These are phyloP conservation scores for Ptilodon capucinus DNA, from an alignment of 2,888 invertebrate genomes.

Conservation along the genomic window DNA sequence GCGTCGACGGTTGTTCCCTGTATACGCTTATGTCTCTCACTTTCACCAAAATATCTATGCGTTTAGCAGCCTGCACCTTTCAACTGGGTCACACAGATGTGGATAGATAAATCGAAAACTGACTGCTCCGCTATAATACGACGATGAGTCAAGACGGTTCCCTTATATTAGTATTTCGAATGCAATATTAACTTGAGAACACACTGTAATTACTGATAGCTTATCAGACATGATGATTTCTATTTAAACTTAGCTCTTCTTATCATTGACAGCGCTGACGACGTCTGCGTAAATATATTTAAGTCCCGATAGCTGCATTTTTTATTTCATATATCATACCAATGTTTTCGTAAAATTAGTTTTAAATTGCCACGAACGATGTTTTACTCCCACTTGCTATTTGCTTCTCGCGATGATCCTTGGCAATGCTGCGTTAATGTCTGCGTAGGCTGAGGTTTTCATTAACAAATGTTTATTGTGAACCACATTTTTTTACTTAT, in stretches of 20 bases:
- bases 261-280: conserved; percentile 31
- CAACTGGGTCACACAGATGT: conserved; percentile 59
- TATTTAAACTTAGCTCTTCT: conserved; percentile 28
- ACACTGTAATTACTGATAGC: conserved; percentile 29
- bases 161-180: not conserved
- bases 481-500: not conserved
- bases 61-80: conserved; percentile 35
- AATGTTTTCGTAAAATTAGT: conserved; percentile 10
- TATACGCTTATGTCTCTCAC: conserved; percentile 61
- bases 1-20: conserved; percentile 48
- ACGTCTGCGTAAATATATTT: conserved; percentile 25
- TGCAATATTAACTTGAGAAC: conserved; percentile 17
- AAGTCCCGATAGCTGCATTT: conserved; percentile 27
- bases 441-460: conserved; percentile 60
- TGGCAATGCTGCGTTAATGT: conserved; percentile 56
- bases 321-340: conserved; percentile 19
- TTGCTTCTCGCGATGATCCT: conserved; percentile 40
- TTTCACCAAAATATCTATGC: conserved; percentile 60
- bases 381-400: conserved; percentile 23
- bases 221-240: conserved; percentile 40
- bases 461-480: conserved; percentile 39
- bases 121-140: not conserved
- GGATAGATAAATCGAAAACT: conserved; percentile 42
- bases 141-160: not conserved
- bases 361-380: conserved; percentile 21